Evolutionary conservation across 2,888 invertebrate species (phyloP), one percentile per base, ranked within the genome.

Genomic region (Villa cingulata): DNA sequence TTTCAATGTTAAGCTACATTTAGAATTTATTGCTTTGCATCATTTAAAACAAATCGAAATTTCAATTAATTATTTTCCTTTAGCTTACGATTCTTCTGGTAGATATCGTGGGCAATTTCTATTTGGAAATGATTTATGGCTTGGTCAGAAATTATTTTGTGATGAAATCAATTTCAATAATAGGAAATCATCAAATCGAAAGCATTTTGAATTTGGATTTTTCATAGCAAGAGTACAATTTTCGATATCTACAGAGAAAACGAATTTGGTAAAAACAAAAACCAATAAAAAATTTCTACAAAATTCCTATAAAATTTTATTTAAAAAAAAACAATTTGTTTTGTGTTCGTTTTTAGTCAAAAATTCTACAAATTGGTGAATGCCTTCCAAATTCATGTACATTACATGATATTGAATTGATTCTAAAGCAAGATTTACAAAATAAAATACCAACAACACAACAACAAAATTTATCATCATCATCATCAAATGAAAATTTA

Each of bases 91-190:
- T 62, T 80, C 86, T 1, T 86, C 86, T 9, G 86, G 86, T 38
- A 80, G 81, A 55, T 87, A 87, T 70, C 78, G 78, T 15, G 77
- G 83, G 12, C 83, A 83, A 62, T 76, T 83, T 57, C 73, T 86
- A 57, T 86, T 83, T 59, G 86, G 86, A 17, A 86, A 83, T 64
- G 83, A 85, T 64, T 85, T 80, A 68, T 87, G 86, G 86, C 67
- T 86, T 58, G 87, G 87, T 4, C 84, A 86, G 42, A 73, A 76
- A 54, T 72, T 74, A 42, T 75, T 82, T 37, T 87, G 87, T 62
- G 61, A 68, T 20, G 86, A 86, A 60, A 70, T 70, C 2, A 66
- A 68, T 48, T 56, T 58, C 1, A 61, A 62, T 43, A 38, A 55
- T 40, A 49, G 54, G 1, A 57, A 54, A 1, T 58, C 56, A 37